Conservation (phyloP, 92 coral and sea anemone genomes). For the Hydrozoanthus gracilis region DNA sequence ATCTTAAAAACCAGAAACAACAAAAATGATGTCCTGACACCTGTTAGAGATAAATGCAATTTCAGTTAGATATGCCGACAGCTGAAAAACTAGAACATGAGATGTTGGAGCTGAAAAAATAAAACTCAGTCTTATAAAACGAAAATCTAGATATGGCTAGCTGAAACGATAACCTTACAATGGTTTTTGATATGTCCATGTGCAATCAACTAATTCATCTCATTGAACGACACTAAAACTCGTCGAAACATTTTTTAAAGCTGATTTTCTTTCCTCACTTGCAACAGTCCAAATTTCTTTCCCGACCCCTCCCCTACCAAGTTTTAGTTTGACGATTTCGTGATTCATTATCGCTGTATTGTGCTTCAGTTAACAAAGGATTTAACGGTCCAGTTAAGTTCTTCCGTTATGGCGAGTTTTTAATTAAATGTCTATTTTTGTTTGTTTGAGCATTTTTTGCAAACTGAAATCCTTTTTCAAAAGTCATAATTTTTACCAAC, state of each 20-base stretch:
- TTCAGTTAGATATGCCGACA: too few species aligned
- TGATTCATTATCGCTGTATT: background rate
- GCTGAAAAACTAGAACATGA: too few species aligned
- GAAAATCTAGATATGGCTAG: too few species aligned
- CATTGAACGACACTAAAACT: background rate
- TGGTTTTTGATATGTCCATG: too few species aligned
- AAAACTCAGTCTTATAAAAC: too few species aligned
- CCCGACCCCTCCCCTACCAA: background rate
- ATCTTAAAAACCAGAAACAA: background rate
- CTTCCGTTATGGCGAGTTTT: conserved; percentile 19
- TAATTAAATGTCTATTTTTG: background rate
- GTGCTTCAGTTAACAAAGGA: background rate
- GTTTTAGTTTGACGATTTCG: conserved; percentile 20
- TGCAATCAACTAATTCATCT: too few species aligned
- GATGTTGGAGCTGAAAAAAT: too few species aligned
- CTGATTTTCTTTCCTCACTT: background rate
- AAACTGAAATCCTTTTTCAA: background rate
- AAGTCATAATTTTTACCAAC: background rate
- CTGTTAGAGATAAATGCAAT: too few species aligned
- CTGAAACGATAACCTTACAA: too few species aligned
- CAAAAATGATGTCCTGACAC: background rate
- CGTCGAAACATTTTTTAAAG: background rate
- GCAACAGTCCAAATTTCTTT: background rate
- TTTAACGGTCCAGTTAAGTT: conserved; percentile 1
- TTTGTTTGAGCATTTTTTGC: conserved; percentile 3